Evolutionary conservation across 2,113 vertebrate genomes (phyloP), one percentile per base, ranked within the genome.

Genomic region (Dicentrarchus labrax): DNA sequence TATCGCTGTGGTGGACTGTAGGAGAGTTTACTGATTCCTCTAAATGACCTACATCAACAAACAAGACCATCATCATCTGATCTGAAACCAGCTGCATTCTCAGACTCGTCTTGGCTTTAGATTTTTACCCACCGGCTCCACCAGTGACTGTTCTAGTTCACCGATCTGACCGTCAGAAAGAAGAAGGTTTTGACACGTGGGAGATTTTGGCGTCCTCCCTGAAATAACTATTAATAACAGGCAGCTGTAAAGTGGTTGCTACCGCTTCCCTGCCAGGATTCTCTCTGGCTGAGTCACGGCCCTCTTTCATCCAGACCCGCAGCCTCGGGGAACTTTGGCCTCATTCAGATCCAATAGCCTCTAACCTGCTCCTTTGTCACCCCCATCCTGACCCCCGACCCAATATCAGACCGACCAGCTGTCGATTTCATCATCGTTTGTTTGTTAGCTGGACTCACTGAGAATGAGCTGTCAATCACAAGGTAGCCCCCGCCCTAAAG

Each of bases 161-260:
- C 51, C 4, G 36, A 4, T 16, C 62, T 80, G 70, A 80, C 77
- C 64, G 19, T 77, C 30, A 70, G 72, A 88, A 76, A 73, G 53
- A 79, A 81, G 83, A 65, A 78, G 76, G 75, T 61, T 84, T 51
- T 65, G 38, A 76, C 71, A 70, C 43, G n/a, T 36, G 72, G 81
- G 81, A 74, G 41, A 67, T 65, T 66, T 72, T 85, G 82, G 85
- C 91, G n/a, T 62, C 59, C 69, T 66, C 60, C 71, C 88, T 77
- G 68, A 89, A 80, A 88, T 83, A 82, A 82, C 89, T 92, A 93
- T 93, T 94, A 93, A 94, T 95, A 94, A 86, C 82, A 43, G 64
- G 71, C 75, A 22, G 78, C 11, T 21, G 76, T 75, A 80, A 82
- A 68, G 22, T 50, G 78, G 89, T 86, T 91, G 86, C 91, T 89